Base-by-base conservation (phyloP, 2,888 invertebrate species). In the Mythimna impura region DNA sequence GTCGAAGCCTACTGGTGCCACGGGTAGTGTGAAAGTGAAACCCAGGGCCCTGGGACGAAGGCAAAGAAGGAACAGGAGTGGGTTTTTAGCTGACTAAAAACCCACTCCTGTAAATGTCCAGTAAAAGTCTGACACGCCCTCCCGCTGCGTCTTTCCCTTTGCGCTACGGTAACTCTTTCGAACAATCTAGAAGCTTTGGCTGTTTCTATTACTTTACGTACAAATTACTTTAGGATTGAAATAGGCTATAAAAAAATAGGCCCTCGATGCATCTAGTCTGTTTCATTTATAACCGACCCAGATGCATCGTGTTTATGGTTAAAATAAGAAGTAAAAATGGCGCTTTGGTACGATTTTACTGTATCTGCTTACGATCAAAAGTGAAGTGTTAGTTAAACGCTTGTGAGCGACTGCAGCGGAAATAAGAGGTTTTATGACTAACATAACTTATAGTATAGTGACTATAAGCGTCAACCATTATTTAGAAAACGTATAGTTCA, bases 381-480 rank as follows among this genome's bases (percentile, higher is more conserved):
- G 25, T 57, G 55, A 66, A 78, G 54, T 62, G 17, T 43, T 22
- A 55, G 52, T n/a, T 64, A 64, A 73, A 61, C 36, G 69, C 14
- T 64, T 8, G 20, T 69, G 61, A 70, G 61, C 34, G 36, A 58
- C 50, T 74, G 81, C 76, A 68, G 34, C 55, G 81, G 57, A 83
- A 70, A 83, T 83, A 74, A 80, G 50, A 80, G 40, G 22, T 67
- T 83, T 83, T 74, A 80, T 69, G 57, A 17, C 66, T 12, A 73
- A 47, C 61, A 55, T 73, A 79, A 72, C 12, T 60, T 66, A 80
- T 54, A 22, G 36, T 25, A 17, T 47, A 47, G 17, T 7, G 58
- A 60, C 58, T 62, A 68, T 80, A 58, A 82, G 34, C 14, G 62
- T 47, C 17, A 30, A 47, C 55, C 50, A 57, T 67, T 54, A 57